These are phyloP conservation scores for Coptodon rendalli DNA, from an alignment of 2,113 vertebrate genomes.

Conservation along the genomic window DNA sequence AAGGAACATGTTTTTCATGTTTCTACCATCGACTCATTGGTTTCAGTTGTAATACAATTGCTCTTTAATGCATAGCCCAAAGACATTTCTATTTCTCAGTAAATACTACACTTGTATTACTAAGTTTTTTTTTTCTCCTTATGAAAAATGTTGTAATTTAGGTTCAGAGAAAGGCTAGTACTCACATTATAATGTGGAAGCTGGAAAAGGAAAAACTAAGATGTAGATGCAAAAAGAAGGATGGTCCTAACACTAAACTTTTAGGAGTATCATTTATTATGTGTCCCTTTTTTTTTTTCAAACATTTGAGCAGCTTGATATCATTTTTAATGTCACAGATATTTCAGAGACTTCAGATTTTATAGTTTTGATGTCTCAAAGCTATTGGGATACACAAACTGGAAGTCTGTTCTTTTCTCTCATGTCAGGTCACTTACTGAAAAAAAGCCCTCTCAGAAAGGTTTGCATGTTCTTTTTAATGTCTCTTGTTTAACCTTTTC, in stretches of 20 bases:
- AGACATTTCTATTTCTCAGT: not conserved
- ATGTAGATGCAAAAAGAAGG: not conserved
- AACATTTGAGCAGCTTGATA: not conserved
- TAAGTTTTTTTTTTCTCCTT: not conserved
- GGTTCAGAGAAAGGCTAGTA: not conserved
- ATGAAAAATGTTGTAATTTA: not conserved
- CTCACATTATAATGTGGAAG: not conserved
- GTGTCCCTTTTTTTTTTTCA: not conserved
- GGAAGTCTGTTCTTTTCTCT: not conserved
- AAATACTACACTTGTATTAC: not conserved
- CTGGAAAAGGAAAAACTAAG: not conserved
- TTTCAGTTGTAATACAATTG: not conserved
- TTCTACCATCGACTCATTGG: not conserved
- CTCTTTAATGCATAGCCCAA: not conserved
- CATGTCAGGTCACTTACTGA: not conserved
- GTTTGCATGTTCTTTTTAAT: not conserved
- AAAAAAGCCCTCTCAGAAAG: not conserved
- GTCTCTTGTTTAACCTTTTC: conserved; percentile 16
- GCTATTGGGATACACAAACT: not conserved
- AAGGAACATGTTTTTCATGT: not conserved
- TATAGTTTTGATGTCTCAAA: not conserved
- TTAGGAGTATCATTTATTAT: not conserved
- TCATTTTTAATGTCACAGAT: not conserved
- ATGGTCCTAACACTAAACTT: not conserved
- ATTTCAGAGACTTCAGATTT: not conserved